These are phyloP conservation scores for Archivesica marissinica DNA, from an alignment of 1,140 invertebrate species.

Conservation along the genomic window DNA sequence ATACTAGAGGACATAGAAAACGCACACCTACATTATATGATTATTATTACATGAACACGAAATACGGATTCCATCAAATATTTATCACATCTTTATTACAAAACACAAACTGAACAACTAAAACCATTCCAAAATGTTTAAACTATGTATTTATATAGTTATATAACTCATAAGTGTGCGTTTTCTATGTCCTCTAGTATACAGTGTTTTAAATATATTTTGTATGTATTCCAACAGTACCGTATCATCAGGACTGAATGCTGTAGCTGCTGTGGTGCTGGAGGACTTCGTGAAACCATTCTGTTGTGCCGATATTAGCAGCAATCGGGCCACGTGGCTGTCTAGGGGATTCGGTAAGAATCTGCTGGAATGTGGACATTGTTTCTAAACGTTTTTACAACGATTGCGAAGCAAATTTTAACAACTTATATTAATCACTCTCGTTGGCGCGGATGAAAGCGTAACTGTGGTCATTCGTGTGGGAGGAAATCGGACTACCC, in stretches of 20 bases:
- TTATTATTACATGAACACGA: no score
- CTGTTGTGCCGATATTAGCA: constrained; percentile 87
- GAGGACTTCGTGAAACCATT: constrained; percentile 91
- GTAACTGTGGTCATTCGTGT: not conserved
- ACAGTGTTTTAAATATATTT: no score
- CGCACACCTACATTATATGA: no score
- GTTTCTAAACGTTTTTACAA: not conserved
- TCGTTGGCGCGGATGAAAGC: not conserved
- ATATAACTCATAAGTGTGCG: no score
- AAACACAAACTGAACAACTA: no score
- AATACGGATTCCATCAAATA: no score
- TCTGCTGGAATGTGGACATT: not conserved
- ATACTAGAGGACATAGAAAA: no score
- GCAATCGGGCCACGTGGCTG: constrained; percentile 86
- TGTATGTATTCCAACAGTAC: no score
- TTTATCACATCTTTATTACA: no score
- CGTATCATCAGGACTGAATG: constrained; percentile 96
- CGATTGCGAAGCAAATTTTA: not conserved
- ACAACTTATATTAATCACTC: not conserved
- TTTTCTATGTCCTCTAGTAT: no score
- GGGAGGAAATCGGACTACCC: not conserved
- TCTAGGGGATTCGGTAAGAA: constrained; percentile 86
- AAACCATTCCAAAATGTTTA: no score
- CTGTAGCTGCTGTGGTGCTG: constrained; percentile 93
- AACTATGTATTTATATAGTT: no score